Evolutionary conservation across 53 echinoderm and acorn worm species (phyloP), one percentile per base, ranked within the genome.

Genomic region (Crossaster papposus): DNA sequence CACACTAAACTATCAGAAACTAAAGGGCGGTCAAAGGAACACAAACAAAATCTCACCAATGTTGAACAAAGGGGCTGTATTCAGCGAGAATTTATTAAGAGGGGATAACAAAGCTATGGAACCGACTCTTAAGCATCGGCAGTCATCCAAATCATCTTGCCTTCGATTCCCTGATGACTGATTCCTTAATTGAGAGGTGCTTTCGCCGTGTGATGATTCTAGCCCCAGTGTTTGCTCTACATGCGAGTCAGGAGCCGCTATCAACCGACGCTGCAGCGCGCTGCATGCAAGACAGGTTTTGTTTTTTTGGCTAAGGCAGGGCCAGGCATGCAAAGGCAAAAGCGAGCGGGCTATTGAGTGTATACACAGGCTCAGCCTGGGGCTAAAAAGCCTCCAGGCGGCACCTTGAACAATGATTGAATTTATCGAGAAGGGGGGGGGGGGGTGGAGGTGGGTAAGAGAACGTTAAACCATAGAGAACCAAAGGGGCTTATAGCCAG

Each of bases 191-290:
- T 87, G 87, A 76, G 87, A 77, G 75, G 35, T 62, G 87, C 87
- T 87, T 70, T 65, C 54, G 38, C 44, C 6, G 36, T 26, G 85
- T 14, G 54, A 72, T 55, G 58, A 77, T 87, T 55, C 85, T 62
- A 26, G 75, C 77, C 77, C n/a, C 36, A 52, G 77, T 87, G 87
- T 87, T 76, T 87, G 87, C 87, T 76, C 87, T 87, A n/a, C n/a
- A n/a, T n/a, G 79, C 54, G 12, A 70, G 85, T 85, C 74, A 73
- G 85, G 51, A 73, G 30, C 32, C 28, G 83, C 44, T 34, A 83
- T 68, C 36, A 83, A 83, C 31, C 33, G 29, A 30, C n/a, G 68
- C 34, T 36, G 58, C 7, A 2, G 58, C 58, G 58, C 22, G 17
- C 9, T 58, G 58, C 13, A 13, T 10, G 13, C 58, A 20, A 58